Conservation (phyloP, 2,113 vertebrate species). For the Gambusia affinis region DNA sequence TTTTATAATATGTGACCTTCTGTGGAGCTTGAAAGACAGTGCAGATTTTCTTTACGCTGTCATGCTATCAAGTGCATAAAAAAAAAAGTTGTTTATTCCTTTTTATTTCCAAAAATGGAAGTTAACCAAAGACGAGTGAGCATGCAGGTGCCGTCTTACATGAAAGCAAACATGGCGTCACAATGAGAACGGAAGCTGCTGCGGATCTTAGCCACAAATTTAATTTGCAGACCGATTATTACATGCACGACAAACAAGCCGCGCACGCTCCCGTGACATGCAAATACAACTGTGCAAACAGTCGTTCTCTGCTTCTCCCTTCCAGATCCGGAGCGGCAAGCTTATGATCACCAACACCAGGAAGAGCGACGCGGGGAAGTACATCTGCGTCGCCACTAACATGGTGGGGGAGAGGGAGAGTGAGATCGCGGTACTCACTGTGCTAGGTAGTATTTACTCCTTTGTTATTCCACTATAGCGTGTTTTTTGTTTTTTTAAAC, state of each 20-base stretch:
- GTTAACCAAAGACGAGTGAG: conserved; percentile 8
- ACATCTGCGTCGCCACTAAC: conserved; percentile 96
- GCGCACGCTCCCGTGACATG: not conserved
- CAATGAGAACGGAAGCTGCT: not conserved
- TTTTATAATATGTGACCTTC: conserved; percentile 71
- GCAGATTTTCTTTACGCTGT: conserved; percentile 6
- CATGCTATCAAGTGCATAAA: not conserved
- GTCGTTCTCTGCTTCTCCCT: conserved; percentile 15
- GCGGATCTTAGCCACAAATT: conserved; percentile 13
- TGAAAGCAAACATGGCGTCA: not conserved
- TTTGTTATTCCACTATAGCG: conserved; percentile 9
- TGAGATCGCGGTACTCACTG: conserved; percentile 94
- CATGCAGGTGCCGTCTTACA: not conserved
- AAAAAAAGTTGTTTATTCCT: not conserved
- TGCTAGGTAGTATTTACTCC: conserved; percentile 85
- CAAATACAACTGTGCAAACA: conserved; percentile 42
- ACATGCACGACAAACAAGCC: conserved; percentile 6
- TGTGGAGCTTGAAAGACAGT: conserved; percentile 50
- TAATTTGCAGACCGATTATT: conserved; percentile 1
- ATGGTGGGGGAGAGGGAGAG: conserved; percentile 98
- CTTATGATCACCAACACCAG: conserved; percentile 98
- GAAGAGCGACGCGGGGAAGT: conserved; percentile 97
- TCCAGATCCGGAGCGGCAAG: conserved; percentile 95
- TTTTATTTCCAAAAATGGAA: conserved; percentile 1
- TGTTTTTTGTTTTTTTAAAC: not conserved